These are phyloP conservation scores for Dinoponera quadriceps DNA, from an alignment of 1,140 invertebrate species.

Conservation along the genomic window DNA sequence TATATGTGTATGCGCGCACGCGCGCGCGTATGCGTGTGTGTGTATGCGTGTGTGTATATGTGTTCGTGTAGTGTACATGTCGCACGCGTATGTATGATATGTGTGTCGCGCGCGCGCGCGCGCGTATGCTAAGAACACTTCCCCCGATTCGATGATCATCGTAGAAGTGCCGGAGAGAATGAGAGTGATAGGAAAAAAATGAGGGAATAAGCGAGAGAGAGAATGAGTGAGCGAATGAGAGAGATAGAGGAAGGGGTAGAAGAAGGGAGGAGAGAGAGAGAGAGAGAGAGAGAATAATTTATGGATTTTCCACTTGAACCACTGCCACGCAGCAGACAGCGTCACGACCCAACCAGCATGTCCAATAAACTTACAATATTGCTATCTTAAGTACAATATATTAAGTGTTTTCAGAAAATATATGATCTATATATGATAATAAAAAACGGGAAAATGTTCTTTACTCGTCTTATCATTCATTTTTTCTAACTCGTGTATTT, in stretches of 20 bases:
- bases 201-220: slow-evolving; percentile 45
- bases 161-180: slow-evolving; percentile 34
- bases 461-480: slow-evolving; percentile 66
- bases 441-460: slow-evolving; percentile 77
- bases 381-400: slow-evolving; percentile 82
- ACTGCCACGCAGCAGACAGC: slow-evolving; percentile 65
- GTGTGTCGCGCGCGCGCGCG: no score
- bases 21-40: no score
- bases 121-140: slow-evolving; percentile 45
- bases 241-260: background rate
- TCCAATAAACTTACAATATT: slow-evolving; percentile 81
- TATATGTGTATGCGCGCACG: no score
- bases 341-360: slow-evolving; percentile 76
- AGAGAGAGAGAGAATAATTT: slow-evolving; percentile 53
- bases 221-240: no score
- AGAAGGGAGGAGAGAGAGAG: slow-evolving; percentile 35
- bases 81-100: no score
- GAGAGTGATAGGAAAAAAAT: slow-evolving; percentile 30
- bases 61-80: no score
- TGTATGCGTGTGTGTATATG: no score
- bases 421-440: slow-evolving; percentile 84
- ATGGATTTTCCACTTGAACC: slow-evolving; percentile 59
- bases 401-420: slow-evolving; percentile 83
- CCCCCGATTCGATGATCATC: slow-evolving; percentile 66
- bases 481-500: slow-evolving; percentile 51